phyloP scores from a whole-genome alignment of 2,797 vertebrate genomes.

The Fundulus diaphanus region DNA sequence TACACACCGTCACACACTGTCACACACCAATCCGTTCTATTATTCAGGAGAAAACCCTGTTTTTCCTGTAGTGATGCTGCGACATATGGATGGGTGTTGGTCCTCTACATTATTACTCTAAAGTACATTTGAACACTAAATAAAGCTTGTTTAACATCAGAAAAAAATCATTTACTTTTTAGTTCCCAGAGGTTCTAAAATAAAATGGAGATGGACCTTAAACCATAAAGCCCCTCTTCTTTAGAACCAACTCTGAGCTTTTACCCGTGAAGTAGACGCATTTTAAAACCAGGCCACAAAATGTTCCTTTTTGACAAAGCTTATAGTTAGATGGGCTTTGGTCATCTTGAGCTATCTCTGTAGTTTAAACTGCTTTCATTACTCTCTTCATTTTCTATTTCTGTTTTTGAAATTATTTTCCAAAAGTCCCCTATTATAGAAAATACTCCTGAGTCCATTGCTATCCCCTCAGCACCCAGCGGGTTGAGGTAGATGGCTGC shows the following conservation, averaged over 20 bases:
- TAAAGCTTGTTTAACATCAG: background rate
- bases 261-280: no score
- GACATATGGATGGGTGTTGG: background rate
- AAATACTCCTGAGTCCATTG: background rate
- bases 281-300: no score
- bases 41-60: background rate
- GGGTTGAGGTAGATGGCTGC: background rate
- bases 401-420: background rate
- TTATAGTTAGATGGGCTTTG: background rate
- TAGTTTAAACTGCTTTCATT: background rate
- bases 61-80: background rate
- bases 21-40: background rate
- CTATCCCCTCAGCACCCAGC: background rate
- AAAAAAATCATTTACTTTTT: background rate
- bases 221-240: no score
- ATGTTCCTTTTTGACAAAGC: no score
- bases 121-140: background rate
- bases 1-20: background rate
- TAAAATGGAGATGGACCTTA: no score
- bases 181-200: background rate
- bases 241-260: no score
- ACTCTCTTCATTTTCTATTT: background rate
- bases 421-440: background rate
- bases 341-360: background rate
- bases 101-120: background rate